A percentile compares a stretch with the other conserved stretches of the same genome.
phyloP scores from a whole-genome alignment of 2,888 invertebrate genomes.

The Lasioglossum oenotherae region DNA sequence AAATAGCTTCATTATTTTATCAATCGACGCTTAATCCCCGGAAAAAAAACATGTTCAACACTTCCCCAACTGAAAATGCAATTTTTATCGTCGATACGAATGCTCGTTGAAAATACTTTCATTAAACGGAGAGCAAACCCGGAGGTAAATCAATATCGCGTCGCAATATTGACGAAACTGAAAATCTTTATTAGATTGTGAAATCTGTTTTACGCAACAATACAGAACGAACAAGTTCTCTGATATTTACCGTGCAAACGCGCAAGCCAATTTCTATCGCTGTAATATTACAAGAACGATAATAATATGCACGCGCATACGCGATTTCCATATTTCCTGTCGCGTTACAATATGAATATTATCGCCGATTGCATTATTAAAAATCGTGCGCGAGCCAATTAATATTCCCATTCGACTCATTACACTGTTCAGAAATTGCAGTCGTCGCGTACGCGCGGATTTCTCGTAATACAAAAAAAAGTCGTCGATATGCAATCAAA shows the following conservation, averaged over 20 bases:
- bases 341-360: slow-evolving; percentile 20
- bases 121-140: not conserved
- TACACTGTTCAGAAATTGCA: not conserved
- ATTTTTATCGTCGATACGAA: not conserved
- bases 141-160: slow-evolving; percentile 8
- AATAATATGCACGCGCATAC: slow-evolving; percentile 33
- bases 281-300: slow-evolving; percentile 42
- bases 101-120: not conserved
- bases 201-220: slow-evolving; percentile 22
- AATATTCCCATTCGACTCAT: slow-evolving; percentile 10
- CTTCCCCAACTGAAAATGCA: not conserved
- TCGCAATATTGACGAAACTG: slow-evolving; percentile 30
- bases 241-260: slow-evolving; percentile 39
- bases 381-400: slow-evolving; percentile 15
- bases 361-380: slow-evolving; percentile 32
- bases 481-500: not conserved
- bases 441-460: not conserved
- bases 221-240: slow-evolving; percentile 3
- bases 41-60: not conserved
- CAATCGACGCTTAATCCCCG: not conserved
- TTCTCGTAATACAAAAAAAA: not conserved
- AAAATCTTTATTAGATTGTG: slow-evolving; percentile 21
- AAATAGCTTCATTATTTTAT: not conserved
- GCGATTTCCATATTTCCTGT: slow-evolving; percentile 16
- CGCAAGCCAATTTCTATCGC: slow-evolving; percentile 15